Conservation (phyloP, 37 sponge, comb jelly and placozoan species). For the Cliona cf. orientalis region DNA sequence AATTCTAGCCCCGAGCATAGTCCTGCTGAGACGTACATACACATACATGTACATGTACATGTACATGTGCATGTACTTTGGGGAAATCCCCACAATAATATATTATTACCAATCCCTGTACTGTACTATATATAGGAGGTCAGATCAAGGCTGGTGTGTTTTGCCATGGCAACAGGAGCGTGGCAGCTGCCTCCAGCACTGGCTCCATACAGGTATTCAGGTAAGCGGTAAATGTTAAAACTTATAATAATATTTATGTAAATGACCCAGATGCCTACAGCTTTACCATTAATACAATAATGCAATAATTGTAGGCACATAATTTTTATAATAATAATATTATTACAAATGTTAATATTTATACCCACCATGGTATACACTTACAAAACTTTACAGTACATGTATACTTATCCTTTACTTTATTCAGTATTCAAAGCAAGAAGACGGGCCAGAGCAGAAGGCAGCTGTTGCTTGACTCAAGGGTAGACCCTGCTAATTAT, state of each 20-base stretch:
- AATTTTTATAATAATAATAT: background rate
- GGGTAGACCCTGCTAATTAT: constrained; percentile 30
- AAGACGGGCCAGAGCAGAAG: constrained; percentile 15
- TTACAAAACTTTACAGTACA: background rate
- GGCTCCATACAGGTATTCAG: constrained; percentile 50
- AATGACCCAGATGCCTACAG: background rate
- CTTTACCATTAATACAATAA: background rate
- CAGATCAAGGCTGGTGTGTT: constrained; percentile 57
- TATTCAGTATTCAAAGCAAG: constrained; percentile 19
- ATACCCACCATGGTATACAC: background rate
- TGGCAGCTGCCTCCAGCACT: constrained; percentile 64
- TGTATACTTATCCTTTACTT: background rate
- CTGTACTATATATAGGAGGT: constrained; percentile 12
- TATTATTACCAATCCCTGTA: background rate
- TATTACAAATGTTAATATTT: background rate
- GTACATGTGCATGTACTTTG: too few species aligned
- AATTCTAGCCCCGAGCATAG: too few species aligned
- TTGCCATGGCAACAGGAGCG: constrained; percentile 35
- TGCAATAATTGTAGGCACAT: background rate
- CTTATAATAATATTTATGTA: too few species aligned
- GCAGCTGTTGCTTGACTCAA: constrained; percentile 24
- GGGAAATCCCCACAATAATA: background rate
- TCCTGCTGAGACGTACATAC: too few species aligned
- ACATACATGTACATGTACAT: too few species aligned
- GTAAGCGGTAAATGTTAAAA: too few species aligned